A percentile compares a stretch with the other conserved stretches of the same genome.
Evolutionary conservation across 2,888 invertebrate species (phyloP).

Genomic region (Scaptomyza flava): DNA sequence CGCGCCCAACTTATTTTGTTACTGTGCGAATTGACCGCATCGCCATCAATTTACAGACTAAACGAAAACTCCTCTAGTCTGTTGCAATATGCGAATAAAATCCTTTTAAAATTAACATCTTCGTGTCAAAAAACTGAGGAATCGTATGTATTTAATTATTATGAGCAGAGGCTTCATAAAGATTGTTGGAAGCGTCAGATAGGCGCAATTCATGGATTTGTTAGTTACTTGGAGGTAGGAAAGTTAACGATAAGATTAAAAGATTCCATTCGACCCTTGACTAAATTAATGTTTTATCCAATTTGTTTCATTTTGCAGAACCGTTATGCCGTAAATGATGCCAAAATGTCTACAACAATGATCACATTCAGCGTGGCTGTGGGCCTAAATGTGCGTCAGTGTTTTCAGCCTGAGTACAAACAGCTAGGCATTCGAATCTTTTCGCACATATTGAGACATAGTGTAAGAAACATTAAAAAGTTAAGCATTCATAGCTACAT

Average conservation of each 20-base stretch:
- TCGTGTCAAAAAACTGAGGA: slow-evolving; percentile 31
- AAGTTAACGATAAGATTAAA: neutral
- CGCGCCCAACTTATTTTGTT: slow-evolving; percentile 67
- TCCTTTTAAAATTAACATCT: slow-evolving; percentile 43
- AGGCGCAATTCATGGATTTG: slow-evolving; percentile 79
- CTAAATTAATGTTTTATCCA: neutral
- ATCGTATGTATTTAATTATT: slow-evolving; percentile 69
- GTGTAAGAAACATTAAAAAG: slow-evolving; percentile 58
- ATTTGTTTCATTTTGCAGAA: slow-evolving; percentile 43
- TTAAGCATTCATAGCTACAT: neutral
- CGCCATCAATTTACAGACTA: slow-evolving; percentile 65
- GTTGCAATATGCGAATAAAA: slow-evolving; percentile 56
- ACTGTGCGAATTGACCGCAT: slow-evolving; percentile 76
- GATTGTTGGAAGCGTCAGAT: slow-evolving; percentile 80
- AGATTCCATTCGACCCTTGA: neutral
- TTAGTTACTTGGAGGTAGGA: slow-evolving; percentile 72
- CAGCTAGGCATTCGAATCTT: slow-evolving; percentile 77
- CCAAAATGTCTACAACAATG: slow-evolving; percentile 55
- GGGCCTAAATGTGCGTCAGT: slow-evolving; percentile 78
- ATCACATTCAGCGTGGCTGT: slow-evolving; percentile 80
- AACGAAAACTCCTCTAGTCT: slow-evolving; percentile 40
- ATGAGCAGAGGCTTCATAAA: slow-evolving; percentile 71
- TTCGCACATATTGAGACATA: slow-evolving; percentile 63
- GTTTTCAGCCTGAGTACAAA: slow-evolving; percentile 76
- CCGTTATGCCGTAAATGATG: slow-evolving; percentile 18